These are phyloP conservation scores for Ophthalmotilapia sp. DNA, from an alignment of 2,113 vertebrate genomes.

Conservation along the genomic window DNA sequence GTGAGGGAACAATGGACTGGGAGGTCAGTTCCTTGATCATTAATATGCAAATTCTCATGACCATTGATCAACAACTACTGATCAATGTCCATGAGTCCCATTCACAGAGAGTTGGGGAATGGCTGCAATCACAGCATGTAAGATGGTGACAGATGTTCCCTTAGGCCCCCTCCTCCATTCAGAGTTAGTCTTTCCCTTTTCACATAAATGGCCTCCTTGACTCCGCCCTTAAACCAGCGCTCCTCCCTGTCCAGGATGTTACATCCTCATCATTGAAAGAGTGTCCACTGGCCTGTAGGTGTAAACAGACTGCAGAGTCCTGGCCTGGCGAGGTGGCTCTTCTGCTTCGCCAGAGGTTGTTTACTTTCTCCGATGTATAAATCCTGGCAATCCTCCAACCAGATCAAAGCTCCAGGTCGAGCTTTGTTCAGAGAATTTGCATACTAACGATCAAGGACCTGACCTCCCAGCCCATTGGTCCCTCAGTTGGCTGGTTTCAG, in stretches of 20 bases:
- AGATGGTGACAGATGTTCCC: fast-evolving
- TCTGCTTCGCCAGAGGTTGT: background rate
- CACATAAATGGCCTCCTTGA: background rate
- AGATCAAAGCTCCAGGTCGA: background rate
- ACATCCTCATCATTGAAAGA: background rate
- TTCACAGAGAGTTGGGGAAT: background rate
- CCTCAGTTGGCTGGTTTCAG: background rate
- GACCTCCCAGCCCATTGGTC: background rate
- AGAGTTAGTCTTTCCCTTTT: background rate
- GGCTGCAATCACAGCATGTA: background rate
- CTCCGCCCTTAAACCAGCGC: background rate
- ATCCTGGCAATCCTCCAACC: background rate
- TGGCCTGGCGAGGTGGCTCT: fast-evolving
- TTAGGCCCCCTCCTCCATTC: fast-evolving
- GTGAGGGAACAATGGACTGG: fast-evolving
- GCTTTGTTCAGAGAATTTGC: background rate
- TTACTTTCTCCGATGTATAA: fast-evolving
- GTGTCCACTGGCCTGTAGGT: background rate
- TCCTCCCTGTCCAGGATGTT: background rate
- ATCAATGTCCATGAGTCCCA: fast-evolving
- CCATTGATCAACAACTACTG: fast-evolving
- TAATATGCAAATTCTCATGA: fast-evolving
- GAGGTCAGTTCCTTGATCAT: fast-evolving
- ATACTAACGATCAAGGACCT: background rate
- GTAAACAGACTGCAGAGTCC: fast-evolving